Evolutionary conservation across 2,797 vertebrate genomes (phyloP), one percentile per base, ranked within the genome.

Genomic region (Phylloscopus collybita): DNA sequence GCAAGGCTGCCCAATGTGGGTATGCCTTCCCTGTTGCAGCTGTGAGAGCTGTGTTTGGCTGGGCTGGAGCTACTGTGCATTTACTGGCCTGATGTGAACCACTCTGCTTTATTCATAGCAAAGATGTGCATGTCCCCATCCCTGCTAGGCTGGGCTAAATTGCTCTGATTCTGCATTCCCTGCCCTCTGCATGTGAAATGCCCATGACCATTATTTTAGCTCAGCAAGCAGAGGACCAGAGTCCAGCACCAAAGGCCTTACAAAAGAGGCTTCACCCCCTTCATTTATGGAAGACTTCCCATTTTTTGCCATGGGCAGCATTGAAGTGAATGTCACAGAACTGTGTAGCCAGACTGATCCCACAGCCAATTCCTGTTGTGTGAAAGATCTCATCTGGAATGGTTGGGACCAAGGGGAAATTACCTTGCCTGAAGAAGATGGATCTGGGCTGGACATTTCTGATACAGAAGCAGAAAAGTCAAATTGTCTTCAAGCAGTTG

Each of bases 311-410:
- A 11, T 5, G 14, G 29, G 20, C 32, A 69, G 16, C 60, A 25
- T 0, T 70, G 42, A 69, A 57, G 32, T n/a, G 45, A 3, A 0
- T 3, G 4, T 69, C 59, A 61, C 1, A 21, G n/a, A 59, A 71
- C 16, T 61, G n/a, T 19, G 36, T 21, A 44, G 56, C 50, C 54
- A 75, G 45, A 30, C 7, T n/a, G 50, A 80, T 53, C 60, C 34
- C 3, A 6, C 38, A 72, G 50, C 11, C 57, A 27, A 1, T 21
- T 79, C 27, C n/a, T 6, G 0, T 15, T 14, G 7, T 36, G 10
- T 21, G 22, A 62, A 83, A 29, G 32, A 29, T 53, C 45, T 72
- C 11, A 8, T 19, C 50, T 32, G 60, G 47, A 53, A 70, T 45
- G 23, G 16, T 1, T 40, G 34, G 34, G 23, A 66, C 11, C 9